Evolutionary conservation across 2,888 invertebrate genomes (phyloP), one percentile per base, ranked within the genome.

Genomic region (Dolichopus griseipennis): DNA sequence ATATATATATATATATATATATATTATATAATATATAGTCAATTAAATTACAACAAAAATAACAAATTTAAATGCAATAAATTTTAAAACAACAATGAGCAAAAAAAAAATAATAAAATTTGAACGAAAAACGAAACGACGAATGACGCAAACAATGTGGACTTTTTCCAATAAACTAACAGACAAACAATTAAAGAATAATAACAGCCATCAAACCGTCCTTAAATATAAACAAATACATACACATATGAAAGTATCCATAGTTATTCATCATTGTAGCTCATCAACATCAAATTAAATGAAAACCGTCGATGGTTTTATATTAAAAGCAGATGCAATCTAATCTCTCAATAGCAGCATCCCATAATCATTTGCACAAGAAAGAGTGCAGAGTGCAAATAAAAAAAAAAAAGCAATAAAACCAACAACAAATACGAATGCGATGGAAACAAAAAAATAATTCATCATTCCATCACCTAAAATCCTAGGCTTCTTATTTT

Each of bases 401-500:
- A 1, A 52, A 18, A 18, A 6, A 52, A 52, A 18, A 52, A 18
- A 12, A 52, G 18, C 52, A 52, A 18, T 7, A 52, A 52, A 52
- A 52, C 8, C 2, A 41, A 41, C 8, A 41, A 41, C 41, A 12
- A 41, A 41, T 41, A 41, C 8, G 41, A 41, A 15, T 27, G 27
- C 2, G 41, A 41, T 41, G 41, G 12, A 41, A 41, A 41, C 9
- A 41, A 41, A 41, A 41, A 41, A 41, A 41, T n/a, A 52, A 52
- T 52, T 52, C 52, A 52, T 52, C 52, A 52, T 52, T 52, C 52
- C 52, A 52, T 52, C 52, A 52, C 52, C 52, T 52, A 15, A 52
- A n/a, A 52, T 15, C 6, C 52, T 18, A 18, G 15, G 18, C 52
- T 15, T 18, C 52, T 52, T n/a, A 1, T 9, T n/a, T 12, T 12